Evolutionary conservation across 1,140 invertebrate genomes (phyloP).

Genomic region (Papilio xuthus): DNA sequence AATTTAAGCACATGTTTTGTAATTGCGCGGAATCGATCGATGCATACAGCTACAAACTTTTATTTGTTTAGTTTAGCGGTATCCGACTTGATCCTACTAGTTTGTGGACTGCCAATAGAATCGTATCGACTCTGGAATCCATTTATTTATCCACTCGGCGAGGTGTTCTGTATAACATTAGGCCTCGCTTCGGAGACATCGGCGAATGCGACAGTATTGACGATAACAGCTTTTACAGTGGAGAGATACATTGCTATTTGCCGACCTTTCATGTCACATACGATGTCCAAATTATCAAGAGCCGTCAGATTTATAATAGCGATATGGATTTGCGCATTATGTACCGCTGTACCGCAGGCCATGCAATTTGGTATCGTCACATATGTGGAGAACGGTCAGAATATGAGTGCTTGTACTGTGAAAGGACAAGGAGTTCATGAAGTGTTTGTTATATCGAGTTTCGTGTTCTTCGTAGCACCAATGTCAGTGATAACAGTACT

Average conservation of each 20-base stretch:
- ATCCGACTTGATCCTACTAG: conserved; percentile 92
- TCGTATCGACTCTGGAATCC: conserved; percentile 91
- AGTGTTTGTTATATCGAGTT: conserved; percentile 87
- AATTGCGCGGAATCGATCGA: conserved; percentile 90
- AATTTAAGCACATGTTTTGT: conserved; percentile 94
- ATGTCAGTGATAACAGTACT: conserved; percentile 88
- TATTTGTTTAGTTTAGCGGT: conserved; percentile 94
- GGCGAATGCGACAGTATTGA: conserved; percentile 94
- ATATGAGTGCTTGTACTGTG: conserved; percentile 81
- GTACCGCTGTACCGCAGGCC: conserved; percentile 91
- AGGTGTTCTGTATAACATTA: conserved; percentile 88
- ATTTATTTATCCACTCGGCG: conserved; percentile 88
- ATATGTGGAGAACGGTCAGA: conserved; percentile 76
- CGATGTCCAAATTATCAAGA: conserved; percentile 89
- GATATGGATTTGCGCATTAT: conserved; percentile 87
- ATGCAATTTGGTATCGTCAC: conserved; percentile 88
- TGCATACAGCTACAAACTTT: conserved; percentile 93
- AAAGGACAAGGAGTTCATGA: conserved; percentile 82
- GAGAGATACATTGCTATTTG: conserved; percentile 98
- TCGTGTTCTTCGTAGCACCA: conserved; percentile 90
- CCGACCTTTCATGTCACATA: conserved; percentile 94
- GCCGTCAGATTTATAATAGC: conserved; percentile 86
- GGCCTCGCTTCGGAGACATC: conserved; percentile 91
- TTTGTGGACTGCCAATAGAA: conserved; percentile 89
- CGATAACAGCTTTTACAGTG: conserved; percentile 96